Conservation (phyloP, 2,113 vertebrate species). For the Galbula dea region DNA sequence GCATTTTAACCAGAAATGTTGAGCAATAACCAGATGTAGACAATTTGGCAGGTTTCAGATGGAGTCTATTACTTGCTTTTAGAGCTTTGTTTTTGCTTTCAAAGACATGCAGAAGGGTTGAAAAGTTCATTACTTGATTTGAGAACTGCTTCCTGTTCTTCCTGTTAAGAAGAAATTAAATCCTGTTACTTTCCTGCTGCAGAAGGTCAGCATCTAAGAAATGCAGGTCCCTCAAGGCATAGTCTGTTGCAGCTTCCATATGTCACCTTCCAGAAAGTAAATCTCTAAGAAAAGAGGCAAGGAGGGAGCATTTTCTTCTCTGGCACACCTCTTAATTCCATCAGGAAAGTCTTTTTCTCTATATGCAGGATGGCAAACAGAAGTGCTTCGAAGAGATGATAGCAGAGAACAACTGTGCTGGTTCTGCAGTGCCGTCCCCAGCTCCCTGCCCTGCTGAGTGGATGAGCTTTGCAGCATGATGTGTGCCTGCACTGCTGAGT, state of each 20-base stretch:
- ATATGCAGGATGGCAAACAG: background rate
- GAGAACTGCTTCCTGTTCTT: background rate
- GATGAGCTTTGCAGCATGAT: background rate
- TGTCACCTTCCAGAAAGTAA: background rate
- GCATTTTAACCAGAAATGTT: conserved; percentile 58
- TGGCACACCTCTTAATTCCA: background rate
- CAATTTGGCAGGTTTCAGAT: conserved; percentile 35
- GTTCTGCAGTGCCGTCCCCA: background rate
- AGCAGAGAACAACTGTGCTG: accelerated
- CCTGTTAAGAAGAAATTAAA: conserved; percentile 6
- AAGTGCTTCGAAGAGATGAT: background rate
- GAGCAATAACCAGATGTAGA: conserved; percentile 64
- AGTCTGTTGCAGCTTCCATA: background rate
- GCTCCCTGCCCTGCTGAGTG: background rate
- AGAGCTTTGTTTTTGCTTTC: conserved; percentile 39
- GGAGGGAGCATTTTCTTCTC: background rate
- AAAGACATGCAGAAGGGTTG: background rate
- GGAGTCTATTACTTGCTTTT: conserved; percentile 47
- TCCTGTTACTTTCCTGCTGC: background rate
- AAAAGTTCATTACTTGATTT: conserved; percentile 27
- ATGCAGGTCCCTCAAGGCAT: background rate
- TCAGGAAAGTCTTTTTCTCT: background rate
- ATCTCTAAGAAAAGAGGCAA: background rate
- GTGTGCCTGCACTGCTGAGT: accelerated
- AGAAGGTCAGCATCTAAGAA: background rate